phyloP scores from a whole-genome alignment of 2,113 vertebrate genomes.

The Upupa epops region DNA sequence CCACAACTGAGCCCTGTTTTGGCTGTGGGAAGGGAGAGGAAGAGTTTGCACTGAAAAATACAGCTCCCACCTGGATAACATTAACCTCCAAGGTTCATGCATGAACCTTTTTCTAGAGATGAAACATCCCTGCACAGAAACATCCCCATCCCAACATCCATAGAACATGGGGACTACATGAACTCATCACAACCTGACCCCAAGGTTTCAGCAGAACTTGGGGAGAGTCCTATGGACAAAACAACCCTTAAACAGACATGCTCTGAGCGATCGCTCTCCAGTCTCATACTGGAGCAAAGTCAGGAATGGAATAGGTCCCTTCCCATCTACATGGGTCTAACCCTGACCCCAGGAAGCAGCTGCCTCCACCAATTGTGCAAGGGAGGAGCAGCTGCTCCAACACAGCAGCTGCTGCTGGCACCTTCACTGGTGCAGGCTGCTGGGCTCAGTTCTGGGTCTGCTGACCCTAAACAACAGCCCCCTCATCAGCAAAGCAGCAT shows the following conservation, averaged over 20 bases:
- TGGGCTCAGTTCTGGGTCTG: not conserved
- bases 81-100: not conserved
- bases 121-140: not conserved
- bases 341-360: not conserved
- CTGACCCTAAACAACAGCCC: not conserved
- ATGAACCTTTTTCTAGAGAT: not conserved
- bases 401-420: rapidly evolving
- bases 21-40: not conserved
- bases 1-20: not conserved
- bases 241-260: not conserved
- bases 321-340: not conserved
- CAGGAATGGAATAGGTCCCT: not conserved
- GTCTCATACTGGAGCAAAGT: not conserved
- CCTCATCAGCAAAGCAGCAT: not conserved
- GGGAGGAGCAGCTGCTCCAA: not conserved
- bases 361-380: rapidly evolving
- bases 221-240: not conserved
- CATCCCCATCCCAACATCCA: not conserved
- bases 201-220: not conserved
- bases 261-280: rapidly evolving
- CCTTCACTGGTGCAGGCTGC: not conserved
- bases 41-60: not conserved
- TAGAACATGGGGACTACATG: not conserved
- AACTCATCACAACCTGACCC: not conserved
- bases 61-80: not conserved